Percentiles rank a stretch among this genome's conserved stretches.
phyloP scores from a whole-genome alignment of 2,113 vertebrate species.

The Okapia johnstoni region DNA sequence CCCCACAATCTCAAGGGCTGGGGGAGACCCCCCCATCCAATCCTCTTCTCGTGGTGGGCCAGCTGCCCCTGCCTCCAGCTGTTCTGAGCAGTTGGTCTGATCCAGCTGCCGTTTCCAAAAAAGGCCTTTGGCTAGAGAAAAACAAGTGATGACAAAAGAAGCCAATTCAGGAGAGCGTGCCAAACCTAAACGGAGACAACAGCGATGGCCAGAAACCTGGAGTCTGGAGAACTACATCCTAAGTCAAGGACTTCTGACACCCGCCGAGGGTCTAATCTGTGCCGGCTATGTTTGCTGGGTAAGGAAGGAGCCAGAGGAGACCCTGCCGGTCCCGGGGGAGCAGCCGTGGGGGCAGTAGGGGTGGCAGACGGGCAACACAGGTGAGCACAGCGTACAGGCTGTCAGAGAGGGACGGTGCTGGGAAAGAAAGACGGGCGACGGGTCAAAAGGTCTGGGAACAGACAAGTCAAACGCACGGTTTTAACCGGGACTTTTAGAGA shows the following conservation, averaged over 20 bases:
- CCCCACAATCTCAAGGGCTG: not conserved
- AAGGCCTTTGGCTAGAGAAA: not conserved
- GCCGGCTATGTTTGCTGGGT: not conserved
- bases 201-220: not conserved
- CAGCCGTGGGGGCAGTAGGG: too few species aligned
- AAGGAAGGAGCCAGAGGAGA: not conserved
- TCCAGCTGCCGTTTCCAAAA: not conserved
- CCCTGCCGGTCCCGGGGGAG: too few species aligned
- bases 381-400: not conserved
- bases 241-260: not conserved
- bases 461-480: not conserved
- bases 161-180: not conserved
- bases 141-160: not conserved
- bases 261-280: too few species aligned
- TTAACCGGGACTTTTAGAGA: not conserved
- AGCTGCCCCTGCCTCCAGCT: not conserved
- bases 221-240: not conserved
- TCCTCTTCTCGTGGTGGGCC: too few species aligned
- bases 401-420: not conserved
- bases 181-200: not conserved
- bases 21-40: not conserved
- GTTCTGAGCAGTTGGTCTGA: not conserved
- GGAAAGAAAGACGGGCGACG: not conserved
- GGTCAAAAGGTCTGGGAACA: too few species aligned
- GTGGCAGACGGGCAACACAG: not conserved